Evolutionary conservation across 2,113 vertebrate species (phyloP), one percentile per base, ranked within the genome.

Genomic region (Callipepla squamata): DNA sequence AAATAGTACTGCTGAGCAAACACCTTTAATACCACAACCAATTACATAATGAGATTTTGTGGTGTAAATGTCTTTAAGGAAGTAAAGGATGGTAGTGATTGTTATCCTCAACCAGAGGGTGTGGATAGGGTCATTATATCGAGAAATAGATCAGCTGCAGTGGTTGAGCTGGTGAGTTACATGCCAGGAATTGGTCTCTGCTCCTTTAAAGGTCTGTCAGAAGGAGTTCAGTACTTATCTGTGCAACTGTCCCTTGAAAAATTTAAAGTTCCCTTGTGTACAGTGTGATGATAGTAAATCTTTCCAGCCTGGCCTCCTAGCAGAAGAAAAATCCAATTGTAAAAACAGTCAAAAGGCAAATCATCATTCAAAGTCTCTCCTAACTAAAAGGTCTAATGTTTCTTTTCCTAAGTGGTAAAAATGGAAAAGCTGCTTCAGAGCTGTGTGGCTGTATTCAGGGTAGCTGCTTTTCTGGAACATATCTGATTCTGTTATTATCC

Each of bases 311-410:
- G 80, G 80, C 72, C 78, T 83, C 63, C 38, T 23, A 34, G 73
- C 72, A 66, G 81, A 84, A 84, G 74, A 77, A 80, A 94, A 94
- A 84, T 45, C 78, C 75, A 73, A 92, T 94, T 92, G 89, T 90
- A 90, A 80, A 92, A 95, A 63, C 94, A 93, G 59, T 84, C 82
- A 36, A n/a, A 77, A 89, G 55, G 73, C 85, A 87, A 95, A 89
- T 63, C 79, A 53, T 66, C 89, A 21, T 69, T 84, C 86, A 94
- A n/a, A 93, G 69, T 77, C 87, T 73, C 84, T 95, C 86, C 68
- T 53, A 84, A 40, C 30, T 73, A 42, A 72, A 82, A 90, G 91
- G 45, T 42, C 89, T 93, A 91, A 93, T 93, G 94, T 93, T 89
- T 91, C 81, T 93, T 93, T 91, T 86, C 73, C 73, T 72, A 80